Conservation (phyloP, 2,797 vertebrate genomes). For the Meriones psammophilus region DNA sequence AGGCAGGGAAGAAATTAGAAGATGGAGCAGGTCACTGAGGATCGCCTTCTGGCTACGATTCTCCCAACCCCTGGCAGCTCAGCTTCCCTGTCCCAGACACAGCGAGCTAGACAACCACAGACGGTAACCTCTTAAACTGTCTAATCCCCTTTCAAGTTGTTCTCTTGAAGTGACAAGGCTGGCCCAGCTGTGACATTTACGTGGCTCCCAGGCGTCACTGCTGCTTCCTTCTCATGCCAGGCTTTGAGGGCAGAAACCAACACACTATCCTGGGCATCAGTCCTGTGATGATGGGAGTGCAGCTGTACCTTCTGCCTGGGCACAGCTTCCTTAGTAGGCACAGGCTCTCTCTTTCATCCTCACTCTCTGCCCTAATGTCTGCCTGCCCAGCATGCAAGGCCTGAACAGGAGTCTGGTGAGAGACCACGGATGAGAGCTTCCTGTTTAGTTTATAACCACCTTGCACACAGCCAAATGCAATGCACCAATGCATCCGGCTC, state of each 20-base stretch:
- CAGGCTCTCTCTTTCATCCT: background rate
- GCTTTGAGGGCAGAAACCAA: background rate
- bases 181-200: background rate
- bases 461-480: background rate
- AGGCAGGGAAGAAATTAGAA: background rate
- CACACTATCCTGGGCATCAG: background rate
- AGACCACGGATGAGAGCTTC: background rate
- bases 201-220: background rate
- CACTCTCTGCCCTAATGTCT: background rate
- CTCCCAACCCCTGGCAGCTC: background rate
- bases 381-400: background rate
- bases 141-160: background rate
- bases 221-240: background rate
- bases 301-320: no score
- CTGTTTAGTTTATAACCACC: background rate
- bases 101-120: background rate
- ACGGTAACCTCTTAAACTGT: background rate
- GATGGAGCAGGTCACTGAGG: background rate
- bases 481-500: background rate
- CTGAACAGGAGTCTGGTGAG: background rate
- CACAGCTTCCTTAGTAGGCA: background rate
- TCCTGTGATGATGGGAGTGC: background rate
- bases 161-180: background rate
- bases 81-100: no score
- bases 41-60: background rate